Conservation (phyloP, 2,113 vertebrate genomes). For the Halcyon malimbica region DNA sequence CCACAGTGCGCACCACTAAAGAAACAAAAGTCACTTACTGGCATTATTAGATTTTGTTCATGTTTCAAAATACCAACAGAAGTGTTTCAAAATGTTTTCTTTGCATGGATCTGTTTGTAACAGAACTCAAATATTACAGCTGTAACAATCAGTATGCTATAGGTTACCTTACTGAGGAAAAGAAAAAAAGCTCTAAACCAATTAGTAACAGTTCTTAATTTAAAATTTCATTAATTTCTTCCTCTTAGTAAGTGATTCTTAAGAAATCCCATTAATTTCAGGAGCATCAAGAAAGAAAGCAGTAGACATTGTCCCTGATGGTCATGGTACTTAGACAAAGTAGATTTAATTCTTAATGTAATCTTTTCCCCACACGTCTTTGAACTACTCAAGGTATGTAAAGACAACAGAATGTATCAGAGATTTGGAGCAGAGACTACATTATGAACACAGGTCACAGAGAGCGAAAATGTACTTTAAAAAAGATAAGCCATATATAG, state of each 20-base stretch:
- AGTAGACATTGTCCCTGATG: neutral
- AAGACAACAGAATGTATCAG: neutral
- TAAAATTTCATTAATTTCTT: slow-evolving; percentile 25
- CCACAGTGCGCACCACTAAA: neutral
- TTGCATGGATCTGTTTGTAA: neutral
- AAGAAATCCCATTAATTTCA: slow-evolving; percentile 43
- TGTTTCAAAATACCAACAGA: neutral
- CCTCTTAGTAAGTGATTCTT: slow-evolving; percentile 28
- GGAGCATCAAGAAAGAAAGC: neutral
- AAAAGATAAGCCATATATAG: neutral
- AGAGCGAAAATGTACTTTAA: neutral
- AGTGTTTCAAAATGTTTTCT: neutral
- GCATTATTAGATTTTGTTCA: slow-evolving; percentile 1
- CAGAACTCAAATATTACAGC: neutral
- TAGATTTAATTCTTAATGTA: slow-evolving; percentile 11
- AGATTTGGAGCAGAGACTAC: neutral
- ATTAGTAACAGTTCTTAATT: neutral
- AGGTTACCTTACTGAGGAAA: neutral
- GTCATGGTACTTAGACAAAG: neutral
- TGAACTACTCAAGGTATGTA: neutral
- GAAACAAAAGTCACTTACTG: slow-evolving; percentile 21
- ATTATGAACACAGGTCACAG: neutral
- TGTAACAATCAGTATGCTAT: neutral
- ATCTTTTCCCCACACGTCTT: neutral
- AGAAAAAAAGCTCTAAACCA: neutral